Conservation (phyloP, 1,140 invertebrate genomes). For the Leptopilina clavipes region DNA sequence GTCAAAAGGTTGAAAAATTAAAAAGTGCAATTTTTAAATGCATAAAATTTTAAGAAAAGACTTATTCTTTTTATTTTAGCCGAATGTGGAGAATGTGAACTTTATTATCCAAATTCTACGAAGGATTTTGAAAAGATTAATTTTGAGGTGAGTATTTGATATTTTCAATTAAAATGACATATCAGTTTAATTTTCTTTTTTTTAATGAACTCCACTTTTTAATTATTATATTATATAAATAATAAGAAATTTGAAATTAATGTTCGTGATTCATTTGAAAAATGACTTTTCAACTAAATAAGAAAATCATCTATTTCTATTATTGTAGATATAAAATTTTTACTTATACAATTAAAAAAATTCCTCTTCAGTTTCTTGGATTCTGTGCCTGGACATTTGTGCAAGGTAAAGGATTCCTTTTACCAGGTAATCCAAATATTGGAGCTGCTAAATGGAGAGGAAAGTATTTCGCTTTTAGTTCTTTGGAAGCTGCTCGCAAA, state of each 20-base stretch:
- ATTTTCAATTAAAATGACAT: neutral
- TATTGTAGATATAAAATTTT: too few species aligned
- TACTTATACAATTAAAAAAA: conserved; percentile 1
- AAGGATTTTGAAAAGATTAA: conserved; percentile 72
- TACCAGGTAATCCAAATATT: conserved; percentile 80
- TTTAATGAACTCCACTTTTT: too few species aligned
- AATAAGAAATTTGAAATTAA: too few species aligned
- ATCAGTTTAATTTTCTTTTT: too few species aligned
- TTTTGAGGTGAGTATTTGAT: conserved; percentile 64
- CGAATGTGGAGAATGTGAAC: conserved; percentile 63
- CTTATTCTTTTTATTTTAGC: conserved; percentile 49
- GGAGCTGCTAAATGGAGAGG: conserved; percentile 76
- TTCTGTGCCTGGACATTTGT: conserved; percentile 80
- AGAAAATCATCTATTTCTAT: too few species aligned
- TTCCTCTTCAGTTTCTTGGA: conserved; percentile 77
- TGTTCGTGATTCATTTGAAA: too few species aligned
- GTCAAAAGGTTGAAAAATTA: neutral
- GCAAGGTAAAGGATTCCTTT: conserved; percentile 76
- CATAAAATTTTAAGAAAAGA: too few species aligned
- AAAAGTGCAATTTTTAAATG: conserved; percentile 24
- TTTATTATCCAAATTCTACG: conserved; percentile 68
- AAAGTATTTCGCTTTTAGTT: conserved; percentile 78
- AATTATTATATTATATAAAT: too few species aligned
- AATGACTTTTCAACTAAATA: too few species aligned
- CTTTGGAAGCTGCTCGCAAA: conserved; percentile 72